Base-by-base conservation (phyloP, 2,113 vertebrate species). In the Misgurnus anguillicaudatus region DNA sequence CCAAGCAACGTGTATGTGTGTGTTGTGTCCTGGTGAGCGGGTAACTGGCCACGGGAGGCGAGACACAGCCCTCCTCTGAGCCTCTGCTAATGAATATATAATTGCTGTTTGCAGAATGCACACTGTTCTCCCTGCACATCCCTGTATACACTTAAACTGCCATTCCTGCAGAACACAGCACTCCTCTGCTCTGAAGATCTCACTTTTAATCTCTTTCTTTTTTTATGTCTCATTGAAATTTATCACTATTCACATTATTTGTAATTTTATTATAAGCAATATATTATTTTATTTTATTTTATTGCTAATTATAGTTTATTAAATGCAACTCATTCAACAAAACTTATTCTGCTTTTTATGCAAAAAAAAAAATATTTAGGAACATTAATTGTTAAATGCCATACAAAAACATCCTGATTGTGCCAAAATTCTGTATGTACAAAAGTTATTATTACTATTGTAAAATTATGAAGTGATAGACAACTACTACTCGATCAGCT, bases 61-160 rank as follows among this genome's bases (percentile, higher is more conserved):
- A 86, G 85, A 89, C 85, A 86, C 72, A 77, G 81, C 86, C 81
- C 85, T 88, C 88, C 87, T 82, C 85, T 80, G 83, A 83, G 81
- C 60, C 82, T 85, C 57, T 45, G 47, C 82, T 86, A 87, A 87
- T 86, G 85, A 87, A 87, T 84, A 82, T 83, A 78, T 87, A 85
- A 86, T 86, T 83, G 80, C 79, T 86, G 86, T 87, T 86, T 86
- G 83, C 85, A 78, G 83, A 85, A 85, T 84, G 80, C 79, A 84
- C 74, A 81, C 75, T 77, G 74, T 83, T 85, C 75, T 75, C 58
- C 68, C 47, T 66, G 74, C 77, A 82, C 82, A 83, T 85, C 69
- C 77, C 80, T 85, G 84, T 80, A 78, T 82, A 85, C 82, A 78
- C 66, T 70, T 80, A 60, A 60, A 68, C 79, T 78, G 75, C 69